Evolutionary conservation across 2,113 vertebrate genomes (phyloP).

Genomic region (Camelus bactrianus): DNA sequence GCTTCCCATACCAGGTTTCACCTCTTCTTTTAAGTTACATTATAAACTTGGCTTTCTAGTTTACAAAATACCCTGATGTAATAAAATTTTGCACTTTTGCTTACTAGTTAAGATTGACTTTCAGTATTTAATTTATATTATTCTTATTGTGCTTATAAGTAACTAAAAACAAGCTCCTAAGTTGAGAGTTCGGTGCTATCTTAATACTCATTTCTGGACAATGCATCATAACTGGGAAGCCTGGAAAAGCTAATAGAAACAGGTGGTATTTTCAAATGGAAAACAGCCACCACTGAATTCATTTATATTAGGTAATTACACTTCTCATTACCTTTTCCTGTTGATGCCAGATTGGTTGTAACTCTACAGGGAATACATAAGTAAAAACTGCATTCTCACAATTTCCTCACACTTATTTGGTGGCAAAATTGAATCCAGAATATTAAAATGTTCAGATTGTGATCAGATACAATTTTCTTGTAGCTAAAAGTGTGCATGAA

Average conservation of each 20-base stretch:
- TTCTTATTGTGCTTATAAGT: background rate
- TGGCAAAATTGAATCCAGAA: constrained; percentile 71
- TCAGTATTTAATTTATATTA: background rate
- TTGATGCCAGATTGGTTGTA: constrained; percentile 76
- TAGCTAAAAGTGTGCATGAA: background rate
- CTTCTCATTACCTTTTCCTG: constrained; percentile 80
- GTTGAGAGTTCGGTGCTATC: constrained; percentile 1
- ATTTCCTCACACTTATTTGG: constrained; percentile 71
- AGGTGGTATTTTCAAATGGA: constrained; percentile 78
- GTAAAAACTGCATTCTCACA: constrained; percentile 76
- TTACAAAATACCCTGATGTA: background rate
- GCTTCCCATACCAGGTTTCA: constrained; percentile 46
- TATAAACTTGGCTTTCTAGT: background rate
- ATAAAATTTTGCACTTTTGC: background rate
- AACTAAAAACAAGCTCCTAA: constrained; percentile 42
- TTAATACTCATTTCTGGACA: background rate
- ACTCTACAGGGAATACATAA: constrained; percentile 74
- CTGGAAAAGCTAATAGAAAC: constrained; percentile 72
- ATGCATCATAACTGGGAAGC: background rate
- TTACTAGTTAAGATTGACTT: background rate
- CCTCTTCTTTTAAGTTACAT: constrained; percentile 46
- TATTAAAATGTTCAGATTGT: constrained; percentile 39
- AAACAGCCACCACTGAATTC: constrained; percentile 78
- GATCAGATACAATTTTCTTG: background rate
- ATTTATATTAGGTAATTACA: constrained; percentile 83